Evolutionary conservation across 2,113 vertebrate species (phyloP), one percentile per base, ranked within the genome.

Genomic region (Cyanocitta stelleri): DNA sequence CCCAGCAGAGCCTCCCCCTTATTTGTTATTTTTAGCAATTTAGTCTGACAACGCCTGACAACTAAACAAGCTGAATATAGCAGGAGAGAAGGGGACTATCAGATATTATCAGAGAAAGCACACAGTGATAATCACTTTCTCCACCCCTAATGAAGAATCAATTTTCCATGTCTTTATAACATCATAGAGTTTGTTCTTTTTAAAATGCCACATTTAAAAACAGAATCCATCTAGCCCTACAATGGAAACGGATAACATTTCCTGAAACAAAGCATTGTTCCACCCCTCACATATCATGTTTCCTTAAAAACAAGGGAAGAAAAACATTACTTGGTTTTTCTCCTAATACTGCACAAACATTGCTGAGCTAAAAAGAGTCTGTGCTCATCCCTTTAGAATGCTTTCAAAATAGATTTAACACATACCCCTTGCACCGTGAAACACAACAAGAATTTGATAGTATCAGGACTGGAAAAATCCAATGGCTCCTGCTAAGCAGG

Each of bases 21-120:
- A 96, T 97, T 98, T 98, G 97, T 97, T 98, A 98, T 98, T 98
- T 98, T 98, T 98, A 98, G 98, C 95, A 95, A 97, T 97, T 97
- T 94, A 96, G 96, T 97, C 91, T 29, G 96, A 97, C 98, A 97
- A 97, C 97, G 97, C 98, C 98, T 97, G 97, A 98, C 98, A 97
- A 98, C 98, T 95, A 97, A 98, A 97, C 95, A 97, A 63, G 97
- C 97, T 96, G 95, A 97, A 97, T 98, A 98, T 98, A 98, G 98
- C 96, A 91, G 93, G 91, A 95, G 86, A 96, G 96, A 97, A 90
- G 94, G 91, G 94, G 94, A 97, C 97, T 98, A 98, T 97, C 97
- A 97, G 97, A 98, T 97, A 96, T 33, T 90, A 98, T 94, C 96
- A 97, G 92, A 86, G 96, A 96, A 97, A 98, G 96, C 71, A 97